Evolutionary conservation across 2,888 invertebrate species (phyloP), one percentile per base, ranked within the genome.

Genomic region (Sinodicranocentrus sp.): DNA sequence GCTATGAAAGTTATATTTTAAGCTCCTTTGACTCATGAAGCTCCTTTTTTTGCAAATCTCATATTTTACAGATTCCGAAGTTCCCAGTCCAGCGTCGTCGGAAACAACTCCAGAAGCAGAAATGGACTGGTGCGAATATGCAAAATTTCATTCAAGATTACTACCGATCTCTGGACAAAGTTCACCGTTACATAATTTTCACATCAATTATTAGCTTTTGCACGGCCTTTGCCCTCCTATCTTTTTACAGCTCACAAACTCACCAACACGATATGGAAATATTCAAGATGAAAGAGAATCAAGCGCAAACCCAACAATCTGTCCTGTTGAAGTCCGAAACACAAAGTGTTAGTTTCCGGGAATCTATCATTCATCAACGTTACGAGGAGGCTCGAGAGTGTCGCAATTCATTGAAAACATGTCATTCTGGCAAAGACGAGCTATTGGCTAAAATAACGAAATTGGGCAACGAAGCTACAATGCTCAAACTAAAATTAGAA

Each of bases 351-450:
- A 54, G 48, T 43, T 77, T 77, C n/a, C 17, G 77, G 28, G 77
- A 77, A 48, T 68, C 52, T 3, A 2, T 77, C 1, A 61, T 77
- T 44, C 77, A 77, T 17, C 57, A 68, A 28, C 25, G 68, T 17
- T 77, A 68, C 26, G 77, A 77, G 21, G 77, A 77, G 28, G 33
- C 57, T 13, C 23, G 77, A 13, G 57, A 77, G 28, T 77, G 77
- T 26, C 67, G 57, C 1, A n/a, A 23, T 17, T 68, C 59, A 0
- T 44, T 77, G 19, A 26, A 77, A 44, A 15, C 44, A 0, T 77
- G 77, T n/a, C 26, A 65, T 17, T 52, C 65, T 8, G 43, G 54
- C 8, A 17, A 65, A 2, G 76, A 65, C 15, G 68, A 33, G 10
- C 26, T 68, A 6, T 1, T 21, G 25, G 25, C 15, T n/a, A 68